Conservation (phyloP, 30 jellyfish, hydroid and myxozoan genomes). For the Cassiopea andromeda region DNA sequence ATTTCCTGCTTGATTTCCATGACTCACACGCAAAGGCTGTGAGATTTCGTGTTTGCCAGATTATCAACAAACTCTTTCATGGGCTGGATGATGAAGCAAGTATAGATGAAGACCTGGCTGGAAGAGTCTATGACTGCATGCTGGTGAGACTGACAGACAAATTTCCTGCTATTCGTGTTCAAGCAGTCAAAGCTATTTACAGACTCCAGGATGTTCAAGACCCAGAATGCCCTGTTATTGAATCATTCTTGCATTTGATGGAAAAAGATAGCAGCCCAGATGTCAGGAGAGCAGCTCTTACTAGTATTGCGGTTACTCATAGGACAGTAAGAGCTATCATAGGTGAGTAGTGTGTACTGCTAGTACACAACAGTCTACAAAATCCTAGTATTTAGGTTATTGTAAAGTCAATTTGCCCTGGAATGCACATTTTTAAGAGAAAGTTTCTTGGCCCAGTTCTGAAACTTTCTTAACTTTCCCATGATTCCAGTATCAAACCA, state of each 20-base stretch:
- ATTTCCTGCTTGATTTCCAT: constrained; percentile 81
- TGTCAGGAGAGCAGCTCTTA: constrained; percentile 83
- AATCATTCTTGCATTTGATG: constrained; percentile 82
- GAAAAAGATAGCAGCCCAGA: constrained; percentile 90
- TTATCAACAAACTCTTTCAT: constrained; percentile 79
- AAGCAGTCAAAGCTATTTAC: constrained; percentile 87
- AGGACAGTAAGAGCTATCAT: constrained; percentile 74
- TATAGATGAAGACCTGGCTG: constrained; percentile 92
- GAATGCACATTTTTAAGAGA: no score
- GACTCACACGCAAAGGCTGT: constrained; percentile 85
- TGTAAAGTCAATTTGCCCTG: no score
- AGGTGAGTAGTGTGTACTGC: constrained; percentile 41
- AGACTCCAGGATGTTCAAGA: constrained; percentile 93
- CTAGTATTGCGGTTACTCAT: constrained; percentile 82
- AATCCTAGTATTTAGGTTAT: no score
- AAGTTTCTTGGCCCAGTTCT: no score
- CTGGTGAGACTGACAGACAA: constrained; percentile 85
- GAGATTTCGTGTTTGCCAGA: constrained; percentile 89
- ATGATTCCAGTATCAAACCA: no score
- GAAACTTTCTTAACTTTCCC: no score
- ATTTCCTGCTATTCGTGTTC: constrained; percentile 85
- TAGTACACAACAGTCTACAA: neutral
- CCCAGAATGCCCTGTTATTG: constrained; percentile 90
- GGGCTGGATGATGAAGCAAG: constrained; percentile 78
- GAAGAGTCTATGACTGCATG: constrained; percentile 91